Base-by-base conservation (phyloP, 1,140 invertebrate species). In the Brachionus asplanchnoidis region DNA sequence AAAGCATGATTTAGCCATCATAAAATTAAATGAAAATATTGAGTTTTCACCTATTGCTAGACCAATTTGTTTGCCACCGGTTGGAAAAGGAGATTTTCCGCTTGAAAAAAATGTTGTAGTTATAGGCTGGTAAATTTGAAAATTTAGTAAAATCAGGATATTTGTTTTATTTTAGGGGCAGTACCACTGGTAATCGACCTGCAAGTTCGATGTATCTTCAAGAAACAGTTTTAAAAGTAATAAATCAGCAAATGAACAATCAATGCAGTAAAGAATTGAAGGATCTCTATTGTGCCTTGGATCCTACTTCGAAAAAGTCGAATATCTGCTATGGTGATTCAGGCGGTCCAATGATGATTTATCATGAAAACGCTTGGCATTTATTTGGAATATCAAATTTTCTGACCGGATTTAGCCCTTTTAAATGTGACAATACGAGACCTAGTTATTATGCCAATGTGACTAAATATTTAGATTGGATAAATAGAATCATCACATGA, bases 251-350 rank as follows among this genome's bases (percentile, higher is more conserved):
- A 17, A 23, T 2, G 4, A 26, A 65, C 23, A 26, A 50, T 32
- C 8, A 23, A 12, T 77, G 73, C 50, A 50, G 32, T 5, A 26
- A 77, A n/a, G 8, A 46, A 28, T 17, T 50, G 14, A 23, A 11
- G 12, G 9, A 44, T 65, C 12, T 65, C 8, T 68, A 65, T 65
- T 82, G 79, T 46, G 79, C 79, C 0, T 44, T 82, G 14, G 79
- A 68, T 36, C n/a, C 28, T 2, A 32, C 23, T 44, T 11, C 20
- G n/a, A 26, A 36, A 77, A 36, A 46, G n/a, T 68, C 53, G 11
- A 68, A 65, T 42, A 82, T 68, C 36, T 84, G 60, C n/a, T 70
- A 70, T 32, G 82, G 82, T 73, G 82, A 84, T 44, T 84, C 82
- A 50, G 82, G 82, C 11, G 82, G 82, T 46, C 82, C 82, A 23